Percentiles rank a stretch among this genome's conserved stretches.
Evolutionary conservation across 2,797 vertebrate species (phyloP).

Genomic region (Galagoides demidoff): DNA sequence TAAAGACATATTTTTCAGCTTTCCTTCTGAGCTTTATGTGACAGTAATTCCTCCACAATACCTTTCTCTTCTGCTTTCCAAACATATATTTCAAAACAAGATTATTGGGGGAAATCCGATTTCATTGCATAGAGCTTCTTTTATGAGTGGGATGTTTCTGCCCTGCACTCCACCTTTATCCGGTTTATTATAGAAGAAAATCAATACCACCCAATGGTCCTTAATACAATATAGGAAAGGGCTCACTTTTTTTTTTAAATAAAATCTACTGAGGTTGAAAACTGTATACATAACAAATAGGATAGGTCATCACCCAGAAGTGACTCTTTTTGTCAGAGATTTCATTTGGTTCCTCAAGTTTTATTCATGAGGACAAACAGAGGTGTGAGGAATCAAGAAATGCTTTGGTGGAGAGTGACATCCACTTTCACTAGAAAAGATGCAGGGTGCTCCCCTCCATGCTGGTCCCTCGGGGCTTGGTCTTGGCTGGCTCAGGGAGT

Average conservation of each 20-base stretch:
- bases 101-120: neutral
- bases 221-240: neutral
- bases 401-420: neutral
- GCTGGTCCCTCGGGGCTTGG: neutral
- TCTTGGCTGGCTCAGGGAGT: neutral
- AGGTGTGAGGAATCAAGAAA: neutral
- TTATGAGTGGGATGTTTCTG: neutral
- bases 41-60: neutral
- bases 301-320: neutral
- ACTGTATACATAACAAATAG: neutral
- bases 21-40: neutral
- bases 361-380: neutral
- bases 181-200: slow-evolving; percentile 18
- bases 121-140: neutral
- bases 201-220: neutral
- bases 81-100: slow-evolving; percentile 28
- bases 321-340: neutral
- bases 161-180: neutral
- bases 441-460: neutral
- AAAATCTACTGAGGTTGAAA: neutral
- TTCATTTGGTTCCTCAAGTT: neutral
- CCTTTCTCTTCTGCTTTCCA: neutral
- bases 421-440: neutral
- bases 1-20: neutral
- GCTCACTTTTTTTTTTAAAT: neutral